Conservation (phyloP, 1,140 invertebrate species). For the Polypedilum pembai region DNA sequence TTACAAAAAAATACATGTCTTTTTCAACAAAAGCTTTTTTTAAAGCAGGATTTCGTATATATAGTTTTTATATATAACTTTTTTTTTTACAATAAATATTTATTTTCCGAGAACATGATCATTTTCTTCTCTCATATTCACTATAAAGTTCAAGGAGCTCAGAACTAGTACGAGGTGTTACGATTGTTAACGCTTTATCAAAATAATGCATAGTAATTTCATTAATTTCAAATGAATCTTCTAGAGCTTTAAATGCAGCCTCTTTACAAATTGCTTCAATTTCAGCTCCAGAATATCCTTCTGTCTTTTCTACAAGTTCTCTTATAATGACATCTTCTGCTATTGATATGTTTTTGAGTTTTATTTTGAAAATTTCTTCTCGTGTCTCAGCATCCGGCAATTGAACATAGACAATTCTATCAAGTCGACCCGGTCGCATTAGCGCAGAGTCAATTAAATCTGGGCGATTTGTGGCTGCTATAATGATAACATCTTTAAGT, state of each 20-base stretch:
- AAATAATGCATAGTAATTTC: slow-evolving; percentile 58
- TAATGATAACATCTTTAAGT: slow-evolving; percentile 74
- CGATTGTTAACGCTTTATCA: slow-evolving; percentile 53
- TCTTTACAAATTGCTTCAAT: slow-evolving; percentile 79
- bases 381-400: slow-evolving; percentile 68
- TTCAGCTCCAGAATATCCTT: slow-evolving; percentile 83
- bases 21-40: no score
- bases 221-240: slow-evolving; percentile 57
- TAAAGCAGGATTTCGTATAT: no score
- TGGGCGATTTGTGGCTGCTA: slow-evolving; percentile 95
- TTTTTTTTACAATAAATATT: no score
- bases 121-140: slow-evolving; percentile 33
- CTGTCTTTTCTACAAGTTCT: slow-evolving; percentile 55
- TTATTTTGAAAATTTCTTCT: slow-evolving; percentile 62
- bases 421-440: slow-evolving; percentile 78
- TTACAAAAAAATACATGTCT: no score
- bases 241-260: slow-evolving; percentile 70
- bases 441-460: slow-evolving; percentile 87
- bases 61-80: no score
- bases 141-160: slow-evolving; percentile 63
- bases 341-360: slow-evolving; percentile 56
- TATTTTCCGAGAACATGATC: not conserved
- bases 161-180: slow-evolving; percentile 62
- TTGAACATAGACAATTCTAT: slow-evolving; percentile 80
- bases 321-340: slow-evolving; percentile 53